These are phyloP conservation scores for Myripristis murdjan DNA, from an alignment of 2,797 vertebrate genomes.

Conservation along the genomic window DNA sequence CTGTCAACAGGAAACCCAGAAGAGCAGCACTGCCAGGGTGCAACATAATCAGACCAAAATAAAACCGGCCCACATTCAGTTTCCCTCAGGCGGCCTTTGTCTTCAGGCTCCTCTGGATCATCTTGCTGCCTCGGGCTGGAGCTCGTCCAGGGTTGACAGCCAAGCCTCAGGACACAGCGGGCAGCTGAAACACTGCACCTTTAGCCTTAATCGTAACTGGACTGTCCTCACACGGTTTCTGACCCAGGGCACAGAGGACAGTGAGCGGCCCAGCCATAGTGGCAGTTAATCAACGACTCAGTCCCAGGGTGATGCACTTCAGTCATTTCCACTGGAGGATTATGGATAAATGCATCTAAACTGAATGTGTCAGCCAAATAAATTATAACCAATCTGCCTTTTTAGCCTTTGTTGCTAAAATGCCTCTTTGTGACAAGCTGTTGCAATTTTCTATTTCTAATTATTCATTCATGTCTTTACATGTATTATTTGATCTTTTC, in stretches of 20 bases:
- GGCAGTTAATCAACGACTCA: constrained; percentile 7
- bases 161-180: constrained; percentile 59
- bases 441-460: too few species aligned
- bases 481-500: too few species aligned
- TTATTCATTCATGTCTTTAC: too few species aligned
- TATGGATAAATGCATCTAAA: too few species aligned
- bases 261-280: not conserved
- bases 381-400: too few species aligned
- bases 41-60: constrained; percentile 12
- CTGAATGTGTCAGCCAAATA: too few species aligned
- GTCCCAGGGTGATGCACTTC: not conserved
- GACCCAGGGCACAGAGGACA: constrained; percentile 17
- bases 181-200: constrained; percentile 74
- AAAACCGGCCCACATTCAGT: constrained; percentile 36
- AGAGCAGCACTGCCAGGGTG: not conserved
- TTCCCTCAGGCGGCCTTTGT: not conserved
- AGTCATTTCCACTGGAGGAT: too few species aligned
- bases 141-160: constrained; percentile 67
- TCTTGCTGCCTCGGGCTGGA: constrained; percentile 57
- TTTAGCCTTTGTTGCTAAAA: not conserved
- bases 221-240: constrained; percentile 14
- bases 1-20: not conserved
- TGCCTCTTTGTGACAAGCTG: too few species aligned
- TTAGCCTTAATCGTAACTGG: constrained; percentile 63
- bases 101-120: constrained; percentile 37